Conservation (phyloP, 2,113 vertebrate species). For the Tonatia bakeri region DNA sequence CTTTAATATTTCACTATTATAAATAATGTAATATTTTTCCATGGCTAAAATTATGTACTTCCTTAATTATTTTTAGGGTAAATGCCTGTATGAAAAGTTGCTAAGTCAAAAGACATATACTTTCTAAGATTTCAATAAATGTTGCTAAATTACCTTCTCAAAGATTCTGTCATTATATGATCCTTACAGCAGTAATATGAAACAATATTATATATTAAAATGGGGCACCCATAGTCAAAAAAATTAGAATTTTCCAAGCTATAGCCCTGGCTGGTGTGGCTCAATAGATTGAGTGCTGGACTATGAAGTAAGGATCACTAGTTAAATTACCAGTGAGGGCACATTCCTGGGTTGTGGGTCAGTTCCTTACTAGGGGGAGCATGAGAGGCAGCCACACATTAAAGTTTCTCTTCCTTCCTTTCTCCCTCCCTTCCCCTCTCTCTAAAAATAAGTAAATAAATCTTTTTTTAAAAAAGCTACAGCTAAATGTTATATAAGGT, state of each 20-base stretch:
- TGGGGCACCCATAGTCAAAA: neutral
- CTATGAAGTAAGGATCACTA: too few species aligned
- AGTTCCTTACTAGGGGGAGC: too few species aligned
- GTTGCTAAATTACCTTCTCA: neutral
- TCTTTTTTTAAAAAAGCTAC: neutral
- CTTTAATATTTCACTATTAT: constrained; percentile 8
- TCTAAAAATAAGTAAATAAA: too few species aligned
- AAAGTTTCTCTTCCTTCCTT: too few species aligned
- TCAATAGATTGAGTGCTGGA: too few species aligned
- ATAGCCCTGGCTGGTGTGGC: neutral
- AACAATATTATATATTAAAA: neutral
- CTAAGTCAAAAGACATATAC: neutral
- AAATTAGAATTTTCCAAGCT: neutral
- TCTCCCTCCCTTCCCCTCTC: too few species aligned
- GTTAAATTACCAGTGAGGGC: too few species aligned
- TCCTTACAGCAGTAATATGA: neutral
- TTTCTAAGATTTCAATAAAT: neutral
- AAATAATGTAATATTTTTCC: neutral
- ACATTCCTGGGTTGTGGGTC: too few species aligned
- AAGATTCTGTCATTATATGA: neutral
- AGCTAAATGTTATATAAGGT: neutral
- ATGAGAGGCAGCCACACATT: too few species aligned
- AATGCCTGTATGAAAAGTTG: neutral
- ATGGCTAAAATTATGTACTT: neutral
- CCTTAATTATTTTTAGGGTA: neutral